Conservation (phyloP, 2,113 vertebrate species). For the Onychostoma macrolepis region DNA sequence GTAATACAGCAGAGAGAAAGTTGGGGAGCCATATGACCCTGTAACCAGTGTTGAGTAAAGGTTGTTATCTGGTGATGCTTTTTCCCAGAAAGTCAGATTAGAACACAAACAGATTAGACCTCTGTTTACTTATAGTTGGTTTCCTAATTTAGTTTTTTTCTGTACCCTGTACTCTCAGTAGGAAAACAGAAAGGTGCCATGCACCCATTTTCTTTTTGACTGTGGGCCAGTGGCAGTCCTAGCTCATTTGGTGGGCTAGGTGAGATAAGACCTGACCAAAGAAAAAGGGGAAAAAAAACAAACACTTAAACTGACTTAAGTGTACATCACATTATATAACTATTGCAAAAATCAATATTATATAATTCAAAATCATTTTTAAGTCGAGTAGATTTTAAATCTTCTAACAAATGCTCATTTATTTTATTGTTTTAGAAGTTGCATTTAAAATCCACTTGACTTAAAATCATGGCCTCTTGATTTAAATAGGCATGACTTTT, state of each 20-base stretch:
- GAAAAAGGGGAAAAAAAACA: too few relatives aligned
- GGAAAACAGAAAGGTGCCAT: neutral
- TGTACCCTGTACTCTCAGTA: neutral
- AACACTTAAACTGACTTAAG: neutral
- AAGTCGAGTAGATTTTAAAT: neutral
- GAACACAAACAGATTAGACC: slow-evolving; percentile 38
- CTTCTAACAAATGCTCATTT: neutral
- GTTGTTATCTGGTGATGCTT: slow-evolving; percentile 6
- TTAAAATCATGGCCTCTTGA: neutral
- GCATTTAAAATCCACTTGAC: neutral
- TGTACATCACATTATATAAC: neutral
- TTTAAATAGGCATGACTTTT: neutral
- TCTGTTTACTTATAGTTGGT: slow-evolving; percentile 27
- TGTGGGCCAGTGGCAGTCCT: neutral
- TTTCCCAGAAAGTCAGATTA: slow-evolving; percentile 24
- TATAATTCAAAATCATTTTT: neutral
- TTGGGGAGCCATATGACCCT: neutral
- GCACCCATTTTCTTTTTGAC: neutral
- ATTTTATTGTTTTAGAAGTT: neutral
- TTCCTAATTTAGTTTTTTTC: neutral
- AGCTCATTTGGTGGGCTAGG: neutral
- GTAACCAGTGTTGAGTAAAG: neutral
- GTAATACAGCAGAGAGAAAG: neutral
- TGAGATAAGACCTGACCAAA: neutral
- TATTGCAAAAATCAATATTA: neutral